phyloP scores from a whole-genome alignment of 2,113 vertebrate genomes.

The Miniopterus natalensis region DNA sequence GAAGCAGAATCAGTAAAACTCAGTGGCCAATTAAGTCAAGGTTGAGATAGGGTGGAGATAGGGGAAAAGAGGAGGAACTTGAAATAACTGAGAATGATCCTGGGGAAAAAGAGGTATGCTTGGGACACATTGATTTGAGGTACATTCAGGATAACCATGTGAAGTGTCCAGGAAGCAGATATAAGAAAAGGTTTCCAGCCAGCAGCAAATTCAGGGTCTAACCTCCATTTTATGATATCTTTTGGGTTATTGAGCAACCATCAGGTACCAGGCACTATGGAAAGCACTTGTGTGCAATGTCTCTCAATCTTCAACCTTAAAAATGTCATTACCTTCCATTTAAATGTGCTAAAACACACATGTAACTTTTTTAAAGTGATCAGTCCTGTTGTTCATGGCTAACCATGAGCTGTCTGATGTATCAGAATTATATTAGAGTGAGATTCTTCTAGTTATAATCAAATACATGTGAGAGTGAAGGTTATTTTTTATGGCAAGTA shows the following conservation, averaged over 20 bases:
- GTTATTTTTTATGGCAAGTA: background rate
- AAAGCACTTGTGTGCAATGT: background rate
- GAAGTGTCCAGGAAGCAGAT: background rate
- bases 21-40: background rate
- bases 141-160: background rate
- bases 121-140: background rate
- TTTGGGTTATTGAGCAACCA: background rate
- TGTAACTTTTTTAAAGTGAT: background rate
- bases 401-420: background rate
- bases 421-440: background rate
- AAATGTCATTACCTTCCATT: background rate
- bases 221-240: background rate
- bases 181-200: background rate
- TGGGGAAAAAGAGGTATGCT: background rate
- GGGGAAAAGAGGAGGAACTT: background rate
- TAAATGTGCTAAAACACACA: background rate
- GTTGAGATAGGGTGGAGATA: background rate
- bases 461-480: background rate
- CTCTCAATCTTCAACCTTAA: background rate
- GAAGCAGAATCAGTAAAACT: background rate
- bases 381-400: background rate
- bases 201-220: background rate
- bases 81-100: background rate
- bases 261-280: background rate
- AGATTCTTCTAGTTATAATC: background rate